These are phyloP conservation scores for Asarcornis scutulata DNA, from an alignment of 2,113 vertebrate species.

Conservation along the genomic window DNA sequence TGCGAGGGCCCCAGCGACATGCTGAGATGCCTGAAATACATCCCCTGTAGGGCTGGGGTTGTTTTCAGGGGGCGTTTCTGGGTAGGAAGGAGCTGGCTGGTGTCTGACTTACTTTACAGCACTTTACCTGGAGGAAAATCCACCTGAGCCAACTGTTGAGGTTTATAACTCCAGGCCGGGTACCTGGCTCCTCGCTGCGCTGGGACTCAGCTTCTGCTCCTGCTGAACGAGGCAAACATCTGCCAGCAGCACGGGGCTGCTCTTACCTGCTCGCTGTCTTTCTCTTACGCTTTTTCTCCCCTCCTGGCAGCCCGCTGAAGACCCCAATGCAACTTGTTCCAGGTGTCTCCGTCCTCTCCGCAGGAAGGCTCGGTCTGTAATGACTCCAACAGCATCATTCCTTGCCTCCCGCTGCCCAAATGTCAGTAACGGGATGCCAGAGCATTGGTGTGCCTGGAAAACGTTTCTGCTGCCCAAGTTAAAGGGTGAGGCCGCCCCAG, in stretches of 20 bases:
- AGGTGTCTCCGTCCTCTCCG: neutral
- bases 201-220: accelerated
- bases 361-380: neutral
- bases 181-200: neutral
- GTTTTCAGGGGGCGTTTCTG: neutral
- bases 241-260: accelerated
- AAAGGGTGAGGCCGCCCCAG: neutral
- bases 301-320: accelerated
- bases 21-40: accelerated
- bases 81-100: neutral
- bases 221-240: accelerated
- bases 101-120: neutral
- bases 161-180: neutral
- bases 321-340: neutral
- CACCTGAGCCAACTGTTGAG: neutral
- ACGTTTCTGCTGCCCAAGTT: accelerated
- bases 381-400: accelerated
- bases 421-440: neutral
- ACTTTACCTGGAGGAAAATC: neutral
- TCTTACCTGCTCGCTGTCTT: neutral
- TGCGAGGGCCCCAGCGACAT: neutral
- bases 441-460: neutral
- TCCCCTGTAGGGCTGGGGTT: neutral
- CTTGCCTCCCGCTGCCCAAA: accelerated
- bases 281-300: neutral